Base-by-base conservation (phyloP, 2,113 vertebrate species). In the Perca fluviatilis region DNA sequence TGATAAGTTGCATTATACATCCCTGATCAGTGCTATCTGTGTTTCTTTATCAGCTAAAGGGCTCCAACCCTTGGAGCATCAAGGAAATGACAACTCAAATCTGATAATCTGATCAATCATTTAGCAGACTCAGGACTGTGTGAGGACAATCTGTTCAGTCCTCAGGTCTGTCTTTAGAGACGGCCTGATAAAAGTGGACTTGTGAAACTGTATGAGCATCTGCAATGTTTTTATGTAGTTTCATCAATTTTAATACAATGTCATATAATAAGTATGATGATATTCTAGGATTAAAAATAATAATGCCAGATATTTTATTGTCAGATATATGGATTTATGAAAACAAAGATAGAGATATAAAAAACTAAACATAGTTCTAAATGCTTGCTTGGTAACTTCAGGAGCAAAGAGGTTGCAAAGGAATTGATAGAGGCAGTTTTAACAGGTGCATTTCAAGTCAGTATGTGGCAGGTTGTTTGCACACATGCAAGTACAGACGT, bases 51-150 rank as follows among this genome's bases (percentile, higher is more conserved):
- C 58, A 60, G 36, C 58, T 57, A 16, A 86, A 61, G 54, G 50
- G 36, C 50, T 67, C 19, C 7, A 40, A 88, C 81, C 73, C 40
- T 60, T 46, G 30, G 16, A 73, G 82, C 58, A 63, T 80, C 72
- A 84, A 76, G 77, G 64, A 81, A 79, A 87, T 81, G 77, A 87
- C 82, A 87, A 74, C 18, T 83, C 70, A 87, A 71, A 74, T 87
- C 47, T 19, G 43, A 70, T 74, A 72, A 90, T 90, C 50, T 53
- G 33, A 53, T 36, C 18, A 16, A 82, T 86, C 74, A 86, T 81
- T 84, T 47, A 66, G 51, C 77, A 84, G 79, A 81, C 54, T 75
- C 51, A 18, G 40, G 43, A 83, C 36, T 3, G 10, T 43, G 21
- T 61, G 49, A 80, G 50, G 56, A 51, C 30, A 66, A 53, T 84